Conservation (phyloP, 2,113 vertebrate genomes). For the Dendropsophus ebraccatus region DNA sequence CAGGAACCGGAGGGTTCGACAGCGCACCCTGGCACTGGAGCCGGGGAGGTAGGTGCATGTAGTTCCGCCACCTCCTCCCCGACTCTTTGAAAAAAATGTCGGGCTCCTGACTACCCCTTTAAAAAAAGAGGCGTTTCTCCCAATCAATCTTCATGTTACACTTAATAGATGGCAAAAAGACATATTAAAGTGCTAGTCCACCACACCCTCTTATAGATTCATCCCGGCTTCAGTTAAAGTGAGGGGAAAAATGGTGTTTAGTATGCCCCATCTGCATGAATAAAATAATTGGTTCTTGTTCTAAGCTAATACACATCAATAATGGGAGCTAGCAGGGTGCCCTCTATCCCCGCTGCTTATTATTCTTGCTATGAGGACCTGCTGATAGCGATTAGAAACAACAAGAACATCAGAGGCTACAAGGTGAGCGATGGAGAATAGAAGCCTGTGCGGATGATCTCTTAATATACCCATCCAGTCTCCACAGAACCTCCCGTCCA, state of each 20-base stretch:
- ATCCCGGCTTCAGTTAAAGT: background rate
- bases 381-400: slow-evolving; percentile 3
- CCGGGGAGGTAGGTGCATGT: no score
- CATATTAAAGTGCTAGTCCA: background rate
- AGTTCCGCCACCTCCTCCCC: no score
- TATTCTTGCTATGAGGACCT: slow-evolving; percentile 12
- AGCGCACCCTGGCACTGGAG: no score
- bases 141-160: background rate
- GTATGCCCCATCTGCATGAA: background rate
- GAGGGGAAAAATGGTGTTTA: background rate
- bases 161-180: background rate
- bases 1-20: no score
- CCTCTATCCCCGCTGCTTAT: slow-evolving; percentile 3
- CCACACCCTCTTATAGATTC: background rate
- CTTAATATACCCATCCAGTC: background rate
- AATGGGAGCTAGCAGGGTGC: slow-evolving; percentile 3
- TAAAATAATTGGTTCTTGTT: slow-evolving; percentile 19
- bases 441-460: background rate
- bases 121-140: background rate
- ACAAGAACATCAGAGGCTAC: background rate
- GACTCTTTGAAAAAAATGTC: no score
- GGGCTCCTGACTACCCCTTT: no score
- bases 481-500: background rate
- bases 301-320: slow-evolving; percentile 19
- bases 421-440: background rate